These are phyloP conservation scores for Pyrgilauda ruficollis DNA, from an alignment of 2,113 vertebrate genomes.

Conservation along the genomic window DNA sequence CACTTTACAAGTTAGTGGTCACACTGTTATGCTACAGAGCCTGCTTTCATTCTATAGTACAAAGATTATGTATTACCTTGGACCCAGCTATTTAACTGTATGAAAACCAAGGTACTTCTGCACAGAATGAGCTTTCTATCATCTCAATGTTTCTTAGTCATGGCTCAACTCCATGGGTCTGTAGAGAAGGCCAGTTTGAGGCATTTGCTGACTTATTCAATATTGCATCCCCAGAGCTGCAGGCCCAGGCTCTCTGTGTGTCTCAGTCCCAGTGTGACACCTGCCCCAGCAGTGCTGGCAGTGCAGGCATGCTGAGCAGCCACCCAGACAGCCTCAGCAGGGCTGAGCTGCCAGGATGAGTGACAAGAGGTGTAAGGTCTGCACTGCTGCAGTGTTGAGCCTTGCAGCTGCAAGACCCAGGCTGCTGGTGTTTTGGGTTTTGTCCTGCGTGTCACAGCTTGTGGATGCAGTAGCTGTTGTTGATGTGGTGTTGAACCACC, in stretches of 20 bases:
- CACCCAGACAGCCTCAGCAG: rapidly evolving
- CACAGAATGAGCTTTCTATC: background rate
- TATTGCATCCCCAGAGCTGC: background rate
- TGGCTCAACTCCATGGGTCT: background rate
- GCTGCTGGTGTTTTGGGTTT: rapidly evolving
- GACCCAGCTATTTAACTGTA: background rate
- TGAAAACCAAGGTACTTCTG: background rate
- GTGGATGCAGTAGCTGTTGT: background rate
- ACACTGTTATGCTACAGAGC: background rate
- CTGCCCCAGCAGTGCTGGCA: background rate
- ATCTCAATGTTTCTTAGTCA: background rate
- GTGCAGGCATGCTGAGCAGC: background rate
- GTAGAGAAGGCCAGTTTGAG: background rate
- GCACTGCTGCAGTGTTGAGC: background rate
- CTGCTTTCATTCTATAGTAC: background rate
- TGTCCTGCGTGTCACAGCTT: background rate
- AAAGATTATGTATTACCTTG: background rate
- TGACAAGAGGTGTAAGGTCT: rapidly evolving
- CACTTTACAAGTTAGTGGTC: background rate
- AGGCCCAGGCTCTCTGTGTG: rapidly evolving
- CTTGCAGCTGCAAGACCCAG: background rate
- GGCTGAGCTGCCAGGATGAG: rapidly evolving
- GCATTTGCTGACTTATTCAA: rapidly evolving
- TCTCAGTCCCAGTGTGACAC: rapidly evolving
- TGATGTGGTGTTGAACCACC: background rate